Percentiles rank a stretch among this genome's conserved stretches.
Conservation (phyloP, 1,140 invertebrate genomes). For the Caenorhabditis brenneri region DNA sequence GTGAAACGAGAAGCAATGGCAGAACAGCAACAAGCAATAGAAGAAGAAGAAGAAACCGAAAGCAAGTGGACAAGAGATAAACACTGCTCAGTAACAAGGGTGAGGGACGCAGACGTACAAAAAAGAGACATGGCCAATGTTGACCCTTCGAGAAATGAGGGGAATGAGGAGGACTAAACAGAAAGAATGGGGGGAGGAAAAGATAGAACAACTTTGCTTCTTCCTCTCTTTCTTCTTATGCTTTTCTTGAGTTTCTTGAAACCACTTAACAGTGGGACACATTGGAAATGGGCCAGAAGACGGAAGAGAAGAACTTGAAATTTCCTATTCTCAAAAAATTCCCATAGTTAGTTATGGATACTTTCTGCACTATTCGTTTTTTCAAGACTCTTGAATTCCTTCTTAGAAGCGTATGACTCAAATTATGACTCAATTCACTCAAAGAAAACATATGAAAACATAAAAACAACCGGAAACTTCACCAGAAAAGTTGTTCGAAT, state of each 20-base stretch:
- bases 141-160: slow-evolving; percentile 33
- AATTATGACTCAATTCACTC: not conserved
- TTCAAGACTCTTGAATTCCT: too few species aligned
- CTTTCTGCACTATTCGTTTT: too few species aligned
- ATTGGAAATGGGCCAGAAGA: too few species aligned
- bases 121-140: slow-evolving; percentile 26
- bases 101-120: not conserved
- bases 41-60: slow-evolving; percentile 34
- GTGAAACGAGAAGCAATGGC: not conserved
- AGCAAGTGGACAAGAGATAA: slow-evolving; percentile 22
- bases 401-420: too few species aligned
- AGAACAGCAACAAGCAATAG: not conserved
- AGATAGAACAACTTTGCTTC: slow-evolving; percentile 29
- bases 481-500: not conserved
- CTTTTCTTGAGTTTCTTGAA: not conserved
- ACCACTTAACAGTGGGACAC: not conserved
- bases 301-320: too few species aligned
- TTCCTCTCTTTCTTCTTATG: not conserved
- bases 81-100: slow-evolving; percentile 13
- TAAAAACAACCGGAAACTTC: not conserved
- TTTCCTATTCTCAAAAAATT: too few species aligned
- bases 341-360: too few species aligned
- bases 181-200: slow-evolving; percentile 5
- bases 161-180: not conserved
- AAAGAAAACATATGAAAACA: not conserved